phyloP scores from a whole-genome alignment of 1,140 invertebrate species.

The Caenorhabditis brenneri region DNA sequence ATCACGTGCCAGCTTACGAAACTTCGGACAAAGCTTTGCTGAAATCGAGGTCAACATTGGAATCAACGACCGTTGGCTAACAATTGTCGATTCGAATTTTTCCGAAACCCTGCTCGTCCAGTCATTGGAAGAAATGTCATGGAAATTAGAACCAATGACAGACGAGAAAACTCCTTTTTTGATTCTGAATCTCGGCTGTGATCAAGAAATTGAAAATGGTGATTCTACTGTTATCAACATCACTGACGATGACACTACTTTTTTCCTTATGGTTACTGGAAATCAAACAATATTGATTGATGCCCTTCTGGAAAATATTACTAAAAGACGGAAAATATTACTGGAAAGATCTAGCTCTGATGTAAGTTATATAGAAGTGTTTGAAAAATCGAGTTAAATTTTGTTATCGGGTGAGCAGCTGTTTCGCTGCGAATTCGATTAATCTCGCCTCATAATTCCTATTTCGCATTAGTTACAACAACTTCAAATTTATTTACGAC shows the following conservation, averaged over 20 bases:
- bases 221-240: not conserved
- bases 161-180: not conserved
- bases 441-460: no score
- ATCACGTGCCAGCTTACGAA: not conserved
- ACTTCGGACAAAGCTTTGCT: not conserved
- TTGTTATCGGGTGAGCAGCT: no score
- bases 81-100: not conserved
- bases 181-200: slow-evolving; percentile 19
- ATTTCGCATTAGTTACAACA: no score
- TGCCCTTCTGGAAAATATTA: not conserved
- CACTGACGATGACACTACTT: not conserved
- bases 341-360: slow-evolving; percentile 7
- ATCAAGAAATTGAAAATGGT: slow-evolving; percentile 1
- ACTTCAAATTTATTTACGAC: no score
- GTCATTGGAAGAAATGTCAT: not conserved
- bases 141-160: not conserved
- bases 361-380: not conserved
- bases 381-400: no score
- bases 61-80: slow-evolving; percentile 22
- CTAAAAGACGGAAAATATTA: not conserved
- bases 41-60: slow-evolving; percentile 11
- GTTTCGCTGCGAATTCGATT: no score
- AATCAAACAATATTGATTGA: slow-evolving; percentile 8
- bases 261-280: slow-evolving; percentile 13
- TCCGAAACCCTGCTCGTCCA: not conserved